Base-by-base conservation (phyloP, 2,888 invertebrate species). In the Acanthosepion esculentum region DNA sequence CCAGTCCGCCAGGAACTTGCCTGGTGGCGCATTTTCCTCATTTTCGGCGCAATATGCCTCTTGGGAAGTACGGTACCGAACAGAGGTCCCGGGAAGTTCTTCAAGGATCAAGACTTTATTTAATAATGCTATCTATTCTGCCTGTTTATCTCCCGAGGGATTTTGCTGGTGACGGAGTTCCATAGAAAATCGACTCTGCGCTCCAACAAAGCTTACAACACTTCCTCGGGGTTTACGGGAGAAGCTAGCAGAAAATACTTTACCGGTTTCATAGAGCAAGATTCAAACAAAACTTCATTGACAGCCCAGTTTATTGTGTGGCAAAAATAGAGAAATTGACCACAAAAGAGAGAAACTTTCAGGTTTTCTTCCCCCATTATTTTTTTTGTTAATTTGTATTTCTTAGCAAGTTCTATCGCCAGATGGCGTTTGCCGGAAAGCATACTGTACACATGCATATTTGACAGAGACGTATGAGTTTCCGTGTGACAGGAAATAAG, bases 81-180 rank as follows among this genome's bases (percentile, higher is more conserved):
- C 78, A 78, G n/a, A 78, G 78, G 78, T 78, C n/a, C 78, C 78
- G 78, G 78, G n/a, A 78, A 78, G 78, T 78, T 78, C 78, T 78
- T 78, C 33, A 78, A 78, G 78, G 78, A 78, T 78, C 78, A 78
- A 78, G 78, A 78, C 78, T 78, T 78, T n/a, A 78, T 78, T 78
- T 78, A 78, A 78, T 78, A 78, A 78, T 33, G 78, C 78, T 78
- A 78, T 78, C 78, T 78, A 78, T 78, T 78, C 78, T n/a, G 78
- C 78, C 78, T 10, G 78, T 78, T 78, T 78, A 78, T 78, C 78
- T 78, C 78, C 78, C 12, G 78, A 33, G 78, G 78, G 78, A 78
- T 78, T 78, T 78, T n/a, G 78, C 78, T 78, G n/a, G n/a, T 33
- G 78, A 78, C 78, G 78, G 33, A 33, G 12, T 78, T 78, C 78